Percentiles rank a stretch among this genome's conserved stretches.
Conservation (phyloP, 2,888 invertebrate species). For the Bugula neritina region DNA sequence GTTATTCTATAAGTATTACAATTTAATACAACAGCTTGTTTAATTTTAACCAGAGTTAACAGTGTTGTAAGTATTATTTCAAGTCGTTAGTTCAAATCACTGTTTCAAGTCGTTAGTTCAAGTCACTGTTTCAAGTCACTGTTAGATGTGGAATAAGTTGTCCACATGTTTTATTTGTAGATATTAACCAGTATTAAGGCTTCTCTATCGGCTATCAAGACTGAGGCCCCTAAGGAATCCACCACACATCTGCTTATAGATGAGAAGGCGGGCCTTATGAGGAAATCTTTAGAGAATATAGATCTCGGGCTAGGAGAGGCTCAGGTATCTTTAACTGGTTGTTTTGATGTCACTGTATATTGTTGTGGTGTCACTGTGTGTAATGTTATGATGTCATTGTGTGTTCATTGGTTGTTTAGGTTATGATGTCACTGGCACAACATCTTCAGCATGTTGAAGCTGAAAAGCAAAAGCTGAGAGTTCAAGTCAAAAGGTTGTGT, state of each 20-base stretch:
- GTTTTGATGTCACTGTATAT: not conserved
- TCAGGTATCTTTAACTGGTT: conserved; percentile 61
- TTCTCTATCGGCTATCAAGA: not conserved
- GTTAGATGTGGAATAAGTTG: too few relatives aligned
- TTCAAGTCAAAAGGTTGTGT: conserved; percentile 86
- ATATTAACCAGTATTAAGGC: conserved; percentile 4
- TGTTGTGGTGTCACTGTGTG: not conserved
- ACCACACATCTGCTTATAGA: conserved; percentile 30
- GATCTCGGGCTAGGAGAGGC: conserved; percentile 93
- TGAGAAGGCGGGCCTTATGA: conserved; percentile 59
- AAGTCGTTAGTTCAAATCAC: too few relatives aligned
- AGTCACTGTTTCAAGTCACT: too few relatives aligned
- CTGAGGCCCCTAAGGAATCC: not conserved
- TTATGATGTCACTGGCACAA: conserved; percentile 91
- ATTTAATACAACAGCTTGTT: too few relatives aligned
- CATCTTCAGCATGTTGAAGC: conserved; percentile 89
- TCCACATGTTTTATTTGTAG: too few relatives aligned
- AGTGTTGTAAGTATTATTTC: too few relatives aligned
- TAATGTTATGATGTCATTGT: not conserved
- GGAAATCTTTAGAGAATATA: conserved; percentile 91
- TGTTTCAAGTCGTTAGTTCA: too few relatives aligned
- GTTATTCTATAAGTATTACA: too few relatives aligned
- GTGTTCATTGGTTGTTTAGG: conserved; percentile 57
- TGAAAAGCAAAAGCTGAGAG: conserved; percentile 96
- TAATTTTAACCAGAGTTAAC: too few relatives aligned